Conservation (phyloP, 2,888 invertebrate genomes). For the Nomada ferruginata region DNA sequence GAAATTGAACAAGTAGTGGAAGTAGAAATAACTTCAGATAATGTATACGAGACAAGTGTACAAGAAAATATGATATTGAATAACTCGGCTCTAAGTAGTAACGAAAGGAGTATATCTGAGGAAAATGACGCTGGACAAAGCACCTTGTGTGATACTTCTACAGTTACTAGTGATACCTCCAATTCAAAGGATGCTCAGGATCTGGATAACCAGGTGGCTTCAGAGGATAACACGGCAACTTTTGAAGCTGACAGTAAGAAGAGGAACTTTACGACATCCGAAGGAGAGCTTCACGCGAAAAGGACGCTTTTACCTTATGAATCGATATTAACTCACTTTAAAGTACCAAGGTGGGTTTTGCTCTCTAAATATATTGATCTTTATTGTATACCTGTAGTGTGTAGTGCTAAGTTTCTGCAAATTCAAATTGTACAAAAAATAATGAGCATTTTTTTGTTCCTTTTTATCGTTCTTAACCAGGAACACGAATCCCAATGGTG, state of each 20-base stretch:
- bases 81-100: neutral
- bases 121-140: conserved; percentile 1
- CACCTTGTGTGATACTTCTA: neutral
- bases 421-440: conserved; percentile 40
- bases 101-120: conserved; percentile 2
- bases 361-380: conserved; percentile 30
- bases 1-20: conserved; percentile 3
- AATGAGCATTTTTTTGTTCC: conserved; percentile 67
- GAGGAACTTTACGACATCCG: neutral
- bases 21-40: conserved; percentile 3
- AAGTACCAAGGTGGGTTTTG: conserved; percentile 78
- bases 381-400: neutral
- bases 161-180: neutral
- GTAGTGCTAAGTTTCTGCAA: neutral
- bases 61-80: neutral
- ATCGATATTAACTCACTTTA: conserved; percentile 79
- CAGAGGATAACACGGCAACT: conserved; percentile 2
- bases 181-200: conserved; percentile 7
- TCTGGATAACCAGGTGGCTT: neutral
- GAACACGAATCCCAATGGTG: conserved; percentile 78
- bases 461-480: conserved; percentile 73
- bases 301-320: conserved; percentile 74
- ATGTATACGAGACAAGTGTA: conserved; percentile 1
- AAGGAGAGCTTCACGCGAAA: conserved; percentile 7
- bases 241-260: neutral